Conservation (phyloP, 2,113 vertebrate genomes). For the Etheostoma spectabile region DNA sequence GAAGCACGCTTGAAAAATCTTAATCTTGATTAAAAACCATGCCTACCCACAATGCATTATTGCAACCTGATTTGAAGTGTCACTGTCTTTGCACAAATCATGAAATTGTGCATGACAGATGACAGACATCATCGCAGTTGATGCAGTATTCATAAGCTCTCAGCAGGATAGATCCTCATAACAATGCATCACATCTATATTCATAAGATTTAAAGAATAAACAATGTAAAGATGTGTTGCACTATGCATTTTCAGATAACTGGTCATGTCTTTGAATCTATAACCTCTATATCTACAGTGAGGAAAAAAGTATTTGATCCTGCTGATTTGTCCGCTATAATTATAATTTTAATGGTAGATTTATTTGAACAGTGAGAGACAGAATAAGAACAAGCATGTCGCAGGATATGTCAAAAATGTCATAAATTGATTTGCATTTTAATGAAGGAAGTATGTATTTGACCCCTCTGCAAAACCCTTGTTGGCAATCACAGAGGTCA, state of each 20-base stretch:
- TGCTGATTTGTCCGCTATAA: too few species aligned
- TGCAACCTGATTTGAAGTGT: background rate
- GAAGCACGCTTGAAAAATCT: background rate
- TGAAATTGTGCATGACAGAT: background rate
- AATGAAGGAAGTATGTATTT: too few species aligned
- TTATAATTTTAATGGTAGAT: too few species aligned
- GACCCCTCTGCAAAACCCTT: too few species aligned
- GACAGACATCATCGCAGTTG: background rate
- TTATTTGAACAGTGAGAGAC: too few species aligned
- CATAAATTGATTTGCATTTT: too few species aligned
- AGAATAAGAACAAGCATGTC: too few species aligned
- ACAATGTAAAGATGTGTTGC: background rate
- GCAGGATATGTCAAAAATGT: too few species aligned
- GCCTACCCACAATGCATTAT: background rate
- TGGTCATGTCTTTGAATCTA: slow-evolving; percentile 3
- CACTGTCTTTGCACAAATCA: background rate
- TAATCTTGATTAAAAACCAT: background rate
- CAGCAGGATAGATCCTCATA: background rate
- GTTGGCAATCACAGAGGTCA: too few species aligned
- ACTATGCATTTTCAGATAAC: slow-evolving; percentile 5
- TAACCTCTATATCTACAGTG: slow-evolving; percentile 5
- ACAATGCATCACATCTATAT: slow-evolving; percentile 8
- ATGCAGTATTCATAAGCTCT: background rate
- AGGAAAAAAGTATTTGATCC: too few species aligned
- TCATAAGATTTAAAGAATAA: background rate